phyloP scores from a whole-genome alignment of 2,888 invertebrate species.

The Nomada ferruginata region DNA sequence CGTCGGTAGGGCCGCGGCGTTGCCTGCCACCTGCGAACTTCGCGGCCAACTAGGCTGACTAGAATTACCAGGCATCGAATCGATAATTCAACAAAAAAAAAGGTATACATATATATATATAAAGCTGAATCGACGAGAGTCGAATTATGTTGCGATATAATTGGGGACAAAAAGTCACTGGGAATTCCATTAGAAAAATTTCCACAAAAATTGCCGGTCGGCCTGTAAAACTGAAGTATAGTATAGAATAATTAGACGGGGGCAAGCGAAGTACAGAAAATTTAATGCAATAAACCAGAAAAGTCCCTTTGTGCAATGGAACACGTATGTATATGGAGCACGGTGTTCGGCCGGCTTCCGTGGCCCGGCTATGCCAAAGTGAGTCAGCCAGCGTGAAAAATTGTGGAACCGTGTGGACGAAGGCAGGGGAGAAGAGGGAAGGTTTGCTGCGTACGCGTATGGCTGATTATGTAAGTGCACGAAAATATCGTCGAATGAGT shows the following conservation, averaged over 20 bases:
- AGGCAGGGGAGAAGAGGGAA: slow-evolving; percentile 33
- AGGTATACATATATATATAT: background rate
- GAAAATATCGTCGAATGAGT: slow-evolving; percentile 79
- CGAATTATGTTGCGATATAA: background rate
- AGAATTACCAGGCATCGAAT: background rate
- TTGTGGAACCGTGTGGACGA: slow-evolving; percentile 23
- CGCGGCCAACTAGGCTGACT: slow-evolving; percentile 25
- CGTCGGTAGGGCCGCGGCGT: background rate
- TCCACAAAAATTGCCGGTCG: background rate
- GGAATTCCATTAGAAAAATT: background rate
- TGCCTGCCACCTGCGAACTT: slow-evolving; percentile 45
- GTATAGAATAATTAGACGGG: slow-evolving; percentile 2
- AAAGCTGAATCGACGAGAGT: background rate
- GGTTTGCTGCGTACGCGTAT: slow-evolving; percentile 50
- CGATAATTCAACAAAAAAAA: slow-evolving; percentile 22
- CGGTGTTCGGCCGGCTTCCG: slow-evolving; percentile 1
- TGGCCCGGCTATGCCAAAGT: slow-evolving; percentile 35
- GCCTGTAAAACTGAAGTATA: background rate
- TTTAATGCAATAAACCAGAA: background rate
- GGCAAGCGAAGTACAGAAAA: slow-evolving; percentile 8
- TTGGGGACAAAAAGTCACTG: background rate
- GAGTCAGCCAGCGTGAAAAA: slow-evolving; percentile 65
- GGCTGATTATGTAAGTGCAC: slow-evolving; percentile 69
- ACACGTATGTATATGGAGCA: slow-evolving; percentile 8
- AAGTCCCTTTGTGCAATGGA: slow-evolving; percentile 19